Conservation (phyloP, 2,797 vertebrate genomes). For the Eulemur rubriventer region DNA sequence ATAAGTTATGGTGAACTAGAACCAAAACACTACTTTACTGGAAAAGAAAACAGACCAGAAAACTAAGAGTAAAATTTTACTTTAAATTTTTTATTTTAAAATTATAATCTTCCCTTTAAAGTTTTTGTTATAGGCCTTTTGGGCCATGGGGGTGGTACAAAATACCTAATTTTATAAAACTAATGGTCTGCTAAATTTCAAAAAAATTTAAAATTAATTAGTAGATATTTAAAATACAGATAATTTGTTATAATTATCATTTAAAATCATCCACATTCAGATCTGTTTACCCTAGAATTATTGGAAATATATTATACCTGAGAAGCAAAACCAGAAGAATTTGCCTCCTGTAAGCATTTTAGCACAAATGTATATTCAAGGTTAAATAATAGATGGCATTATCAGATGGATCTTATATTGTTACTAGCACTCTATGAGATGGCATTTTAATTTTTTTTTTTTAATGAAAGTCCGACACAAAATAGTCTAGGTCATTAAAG, state of each 20-base stretch:
- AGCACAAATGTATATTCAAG: constrained; percentile 62
- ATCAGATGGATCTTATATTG: constrained; percentile 52
- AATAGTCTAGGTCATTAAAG: constrained; percentile 31
- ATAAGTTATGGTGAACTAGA: neutral
- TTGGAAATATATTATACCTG: constrained; percentile 60
- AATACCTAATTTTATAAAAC: neutral
- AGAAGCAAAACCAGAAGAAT: constrained; percentile 25
- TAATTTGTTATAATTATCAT: constrained; percentile 56
- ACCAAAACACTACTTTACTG: neutral
- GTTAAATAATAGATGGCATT: constrained; percentile 76
- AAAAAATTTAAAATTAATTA: constrained; percentile 70
- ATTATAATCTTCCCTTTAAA: neutral
- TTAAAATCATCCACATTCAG: constrained; percentile 73
- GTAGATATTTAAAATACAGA: constrained; percentile 70
- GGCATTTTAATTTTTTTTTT: constrained; percentile 59
- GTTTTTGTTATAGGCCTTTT: neutral
- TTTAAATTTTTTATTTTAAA: neutral
- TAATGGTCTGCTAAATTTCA: constrained; percentile 28
- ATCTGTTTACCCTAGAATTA: constrained; percentile 56
- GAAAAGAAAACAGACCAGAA: neutral
- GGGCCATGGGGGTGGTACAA: neutral
- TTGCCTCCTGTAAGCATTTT: constrained; percentile 33
- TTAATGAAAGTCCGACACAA: neutral
- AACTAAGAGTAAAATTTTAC: neutral
- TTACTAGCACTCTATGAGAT: constrained; percentile 36